Conservation (phyloP, 2,797 vertebrate genomes). For the Hippopotamyrus pictus region DNA sequence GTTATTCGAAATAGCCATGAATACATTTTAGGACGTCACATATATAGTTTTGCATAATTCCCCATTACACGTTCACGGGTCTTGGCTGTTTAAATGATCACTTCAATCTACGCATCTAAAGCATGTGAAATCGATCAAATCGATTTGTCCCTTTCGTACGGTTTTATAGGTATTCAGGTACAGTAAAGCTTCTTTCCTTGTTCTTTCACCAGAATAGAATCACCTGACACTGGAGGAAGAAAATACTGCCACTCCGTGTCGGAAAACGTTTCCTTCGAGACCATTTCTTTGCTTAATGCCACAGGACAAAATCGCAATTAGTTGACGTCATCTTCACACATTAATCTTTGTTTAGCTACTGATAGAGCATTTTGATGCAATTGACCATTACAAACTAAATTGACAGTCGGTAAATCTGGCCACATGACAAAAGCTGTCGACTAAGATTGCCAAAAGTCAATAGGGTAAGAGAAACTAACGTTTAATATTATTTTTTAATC, state of each 20-base stretch:
- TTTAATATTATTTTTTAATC: not conserved
- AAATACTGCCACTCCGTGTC: constrained; percentile 72
- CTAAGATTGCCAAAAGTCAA: not conserved
- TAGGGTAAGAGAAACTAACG: not conserved
- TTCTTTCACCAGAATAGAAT: not conserved
- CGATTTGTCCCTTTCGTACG: not conserved
- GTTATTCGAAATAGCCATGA: not conserved
- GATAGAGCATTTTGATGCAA: not conserved
- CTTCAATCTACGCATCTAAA: not conserved
- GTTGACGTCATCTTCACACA: not conserved
- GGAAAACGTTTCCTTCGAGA: constrained; percentile 26
- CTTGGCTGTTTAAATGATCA: not conserved
- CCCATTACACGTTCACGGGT: not conserved
- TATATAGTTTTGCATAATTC: not conserved
- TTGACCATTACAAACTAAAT: not conserved
- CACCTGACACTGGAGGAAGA: constrained; percentile 44
- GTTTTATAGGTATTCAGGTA: not conserved
- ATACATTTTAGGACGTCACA: not conserved
- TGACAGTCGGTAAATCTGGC: not conserved
- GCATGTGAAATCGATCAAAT: not conserved
- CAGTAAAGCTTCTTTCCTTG: not conserved
- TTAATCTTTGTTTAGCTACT: not conserved
- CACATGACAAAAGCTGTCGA: not conserved
- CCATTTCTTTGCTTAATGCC: constrained; percentile 33
- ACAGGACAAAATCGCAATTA: not conserved